Evolutionary conservation across 2,888 invertebrate genomes (phyloP).

Genomic region (Tetrapedia diversipes): DNA sequence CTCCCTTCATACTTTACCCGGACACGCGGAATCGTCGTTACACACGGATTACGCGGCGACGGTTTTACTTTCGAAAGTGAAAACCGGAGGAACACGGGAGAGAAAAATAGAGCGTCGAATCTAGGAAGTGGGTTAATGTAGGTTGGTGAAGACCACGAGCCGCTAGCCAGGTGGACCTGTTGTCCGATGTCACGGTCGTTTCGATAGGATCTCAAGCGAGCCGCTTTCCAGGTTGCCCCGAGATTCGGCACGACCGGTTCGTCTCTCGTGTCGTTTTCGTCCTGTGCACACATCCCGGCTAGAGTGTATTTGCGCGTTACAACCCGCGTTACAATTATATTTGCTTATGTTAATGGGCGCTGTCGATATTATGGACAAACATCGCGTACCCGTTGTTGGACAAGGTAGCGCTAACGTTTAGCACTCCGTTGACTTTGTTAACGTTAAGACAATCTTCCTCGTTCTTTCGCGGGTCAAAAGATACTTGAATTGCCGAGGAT

Average conservation of each 20-base stretch:
- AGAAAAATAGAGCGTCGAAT: constrained; percentile 6
- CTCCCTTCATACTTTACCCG: not conserved
- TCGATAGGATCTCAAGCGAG: constrained; percentile 58
- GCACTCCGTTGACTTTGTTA: not conserved
- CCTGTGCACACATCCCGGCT: not conserved
- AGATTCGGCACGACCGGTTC: constrained; percentile 46
- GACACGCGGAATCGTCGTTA: not conserved
- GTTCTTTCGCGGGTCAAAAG: not conserved
- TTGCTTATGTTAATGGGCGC: constrained; percentile 7
- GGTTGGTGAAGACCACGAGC: constrained; percentile 17
- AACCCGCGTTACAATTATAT: constrained; percentile 2
- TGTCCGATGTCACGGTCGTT: constrained; percentile 72
- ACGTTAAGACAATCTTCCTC: not conserved
- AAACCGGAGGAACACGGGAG: not conserved
- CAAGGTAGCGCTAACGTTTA: not conserved
- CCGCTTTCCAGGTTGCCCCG: constrained; percentile 66
- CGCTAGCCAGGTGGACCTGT: constrained; percentile 57
- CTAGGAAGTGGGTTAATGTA: constrained; percentile 56
- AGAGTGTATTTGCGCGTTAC: not conserved
- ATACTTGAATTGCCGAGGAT: not conserved
- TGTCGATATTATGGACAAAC: not conserved
- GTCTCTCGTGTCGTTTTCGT: constrained; percentile 8
- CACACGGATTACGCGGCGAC: not conserved
- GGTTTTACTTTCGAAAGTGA: constrained; percentile 50
- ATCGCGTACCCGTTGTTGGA: no score